These are phyloP conservation scores for Cryptotis parvus DNA, from an alignment of 2,113 vertebrate genomes.

Conservation along the genomic window DNA sequence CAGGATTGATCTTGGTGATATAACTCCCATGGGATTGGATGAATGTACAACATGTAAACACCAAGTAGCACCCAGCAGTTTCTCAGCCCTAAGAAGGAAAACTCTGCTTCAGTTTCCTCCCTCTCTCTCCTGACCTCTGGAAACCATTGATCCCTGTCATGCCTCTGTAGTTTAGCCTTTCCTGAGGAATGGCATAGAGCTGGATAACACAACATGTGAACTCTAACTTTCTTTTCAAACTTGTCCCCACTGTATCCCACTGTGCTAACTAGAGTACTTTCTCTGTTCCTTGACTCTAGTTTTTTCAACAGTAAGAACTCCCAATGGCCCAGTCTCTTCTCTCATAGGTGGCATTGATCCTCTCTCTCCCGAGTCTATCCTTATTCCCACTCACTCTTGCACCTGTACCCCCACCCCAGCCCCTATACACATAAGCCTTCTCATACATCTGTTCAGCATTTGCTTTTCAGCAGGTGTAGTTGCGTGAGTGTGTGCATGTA, in stretches of 20 bases:
- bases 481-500: background rate
- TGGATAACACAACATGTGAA: too few species aligned
- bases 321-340: background rate
- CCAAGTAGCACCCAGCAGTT: background rate
- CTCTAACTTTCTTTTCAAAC: background rate
- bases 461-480: background rate
- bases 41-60: too few species aligned
- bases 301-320: background rate
- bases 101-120: background rate
- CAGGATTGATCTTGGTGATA: background rate
- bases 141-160: background rate
- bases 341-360: too few species aligned
- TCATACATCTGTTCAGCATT: background rate
- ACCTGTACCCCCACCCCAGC: too few species aligned
- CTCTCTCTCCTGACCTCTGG: background rate
- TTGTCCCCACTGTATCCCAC: accelerated
- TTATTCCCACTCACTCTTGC: background rate
- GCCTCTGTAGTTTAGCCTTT: background rate
- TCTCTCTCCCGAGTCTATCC: background rate
- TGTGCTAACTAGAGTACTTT: background rate
- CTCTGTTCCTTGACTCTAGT: background rate
- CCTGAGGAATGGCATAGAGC: background rate
- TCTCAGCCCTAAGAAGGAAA: background rate
- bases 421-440: background rate
- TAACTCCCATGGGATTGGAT: background rate